A percentile compares a stretch with the other conserved stretches of the same genome.
Evolutionary conservation across 1,140 invertebrate genomes (phyloP).

Genomic region (Hesperophylax magnus): DNA sequence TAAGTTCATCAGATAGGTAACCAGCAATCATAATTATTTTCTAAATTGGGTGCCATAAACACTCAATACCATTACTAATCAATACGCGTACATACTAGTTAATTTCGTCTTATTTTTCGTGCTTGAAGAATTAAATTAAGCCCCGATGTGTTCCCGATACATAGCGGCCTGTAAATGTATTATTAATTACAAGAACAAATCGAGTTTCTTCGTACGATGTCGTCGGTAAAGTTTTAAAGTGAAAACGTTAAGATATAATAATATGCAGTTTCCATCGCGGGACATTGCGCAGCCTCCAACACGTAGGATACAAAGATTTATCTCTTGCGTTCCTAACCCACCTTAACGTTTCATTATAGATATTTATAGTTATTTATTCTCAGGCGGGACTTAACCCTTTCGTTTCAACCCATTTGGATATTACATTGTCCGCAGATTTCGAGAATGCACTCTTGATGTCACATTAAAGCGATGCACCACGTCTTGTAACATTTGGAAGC

Average conservation of each 20-base stretch:
- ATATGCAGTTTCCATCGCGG: constrained; percentile 3
- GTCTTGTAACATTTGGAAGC: too few relatives aligned
- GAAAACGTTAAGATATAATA: constrained; percentile 20
- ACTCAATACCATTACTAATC: too few relatives aligned
- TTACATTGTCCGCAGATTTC: too few relatives aligned
- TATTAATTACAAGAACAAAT: constrained; percentile 34
- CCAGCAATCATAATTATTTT: too few relatives aligned
- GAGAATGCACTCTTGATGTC: too few relatives aligned
- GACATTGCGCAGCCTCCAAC: constrained; percentile 1
- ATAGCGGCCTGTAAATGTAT: neutral
- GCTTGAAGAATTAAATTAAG: too few relatives aligned
- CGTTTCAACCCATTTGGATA: neutral
- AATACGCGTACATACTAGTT: too few relatives aligned
- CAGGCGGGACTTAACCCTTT: constrained; percentile 29
- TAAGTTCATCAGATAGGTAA: too few relatives aligned
- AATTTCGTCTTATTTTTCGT: too few relatives aligned
- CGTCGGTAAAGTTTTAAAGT: constrained; percentile 22
- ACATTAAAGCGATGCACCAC: too few relatives aligned
- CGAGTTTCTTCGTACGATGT: constrained; percentile 15
- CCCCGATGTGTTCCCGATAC: neutral
- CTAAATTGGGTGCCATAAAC: too few relatives aligned
- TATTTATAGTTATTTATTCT: constrained; percentile 51
- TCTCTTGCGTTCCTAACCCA: neutral
- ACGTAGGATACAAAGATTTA: constrained; percentile 13
- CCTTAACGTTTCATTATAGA: constrained; percentile 52